phyloP scores from a whole-genome alignment of 2,113 vertebrate species.

The Ptyas mucosa region DNA sequence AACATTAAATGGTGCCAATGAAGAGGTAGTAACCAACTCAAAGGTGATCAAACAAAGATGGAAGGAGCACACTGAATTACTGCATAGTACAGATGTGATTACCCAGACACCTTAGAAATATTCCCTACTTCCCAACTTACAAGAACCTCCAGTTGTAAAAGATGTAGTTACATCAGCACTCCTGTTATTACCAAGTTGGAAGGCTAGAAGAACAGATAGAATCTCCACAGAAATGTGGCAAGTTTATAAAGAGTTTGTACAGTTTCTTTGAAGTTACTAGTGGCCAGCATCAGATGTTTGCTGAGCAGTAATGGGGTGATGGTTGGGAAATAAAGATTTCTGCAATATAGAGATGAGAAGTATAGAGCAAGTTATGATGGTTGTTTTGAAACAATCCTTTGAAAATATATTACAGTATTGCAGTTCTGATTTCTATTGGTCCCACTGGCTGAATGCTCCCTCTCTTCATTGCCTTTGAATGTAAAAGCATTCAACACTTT shows the following conservation, averaged over 20 bases:
- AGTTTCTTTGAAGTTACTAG: neutral
- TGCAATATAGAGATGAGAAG: neutral
- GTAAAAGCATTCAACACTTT: neutral
- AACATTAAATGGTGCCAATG: neutral
- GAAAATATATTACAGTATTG: neutral
- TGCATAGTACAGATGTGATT: neutral
- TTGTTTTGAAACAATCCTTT: neutral
- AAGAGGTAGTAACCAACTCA: neutral
- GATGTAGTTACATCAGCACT: neutral
- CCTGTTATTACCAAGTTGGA: neutral
- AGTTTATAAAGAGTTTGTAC: neutral
- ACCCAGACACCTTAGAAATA: neutral
- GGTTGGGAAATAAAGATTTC: neutral
- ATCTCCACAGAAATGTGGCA: neutral
- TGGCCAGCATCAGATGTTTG: neutral
- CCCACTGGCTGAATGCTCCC: neutral
- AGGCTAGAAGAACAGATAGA: neutral
- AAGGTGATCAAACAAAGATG: neutral
- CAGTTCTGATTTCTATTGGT: neutral
- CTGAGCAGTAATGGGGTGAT: neutral
- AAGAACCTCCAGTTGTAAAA: neutral
- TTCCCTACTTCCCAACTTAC: neutral
- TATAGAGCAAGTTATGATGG: neutral
- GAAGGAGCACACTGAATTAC: neutral
- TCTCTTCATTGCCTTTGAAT: neutral